Percentiles rank a stretch among this genome's conserved stretches.
Evolutionary conservation across 2,113 vertebrate species (phyloP).

Genomic region (Peromyscus leucopus): DNA sequence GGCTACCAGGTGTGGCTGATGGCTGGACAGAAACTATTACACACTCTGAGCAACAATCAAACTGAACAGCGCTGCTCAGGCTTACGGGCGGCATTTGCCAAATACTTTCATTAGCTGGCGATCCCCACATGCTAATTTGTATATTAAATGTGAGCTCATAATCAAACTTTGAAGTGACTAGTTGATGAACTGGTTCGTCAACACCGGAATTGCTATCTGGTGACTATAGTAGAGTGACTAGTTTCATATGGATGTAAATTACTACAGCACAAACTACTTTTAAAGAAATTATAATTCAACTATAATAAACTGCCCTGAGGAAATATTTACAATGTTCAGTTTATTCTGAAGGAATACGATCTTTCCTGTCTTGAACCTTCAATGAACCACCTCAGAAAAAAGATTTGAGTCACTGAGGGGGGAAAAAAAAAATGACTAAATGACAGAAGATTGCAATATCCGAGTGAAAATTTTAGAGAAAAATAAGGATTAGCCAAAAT

Average conservation of each 20-base stretch:
- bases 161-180: conserved; percentile 78
- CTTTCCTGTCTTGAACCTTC: conserved; percentile 38
- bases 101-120: conserved; percentile 75
- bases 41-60: conserved; percentile 56
- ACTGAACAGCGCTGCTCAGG: background rate
- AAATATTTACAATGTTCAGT: conserved; percentile 67
- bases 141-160: conserved; percentile 71
- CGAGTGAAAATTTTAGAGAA: conserved; percentile 15
- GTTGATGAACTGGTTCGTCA: conserved; percentile 63
- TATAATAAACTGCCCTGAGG: conserved; percentile 53
- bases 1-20: conserved; percentile 56
- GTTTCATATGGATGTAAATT: conserved; percentile 74
- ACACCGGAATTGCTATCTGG: conserved; percentile 73
- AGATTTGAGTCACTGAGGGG: background rate
- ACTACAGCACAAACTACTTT: conserved; percentile 75
- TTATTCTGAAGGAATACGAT: conserved; percentile 16
- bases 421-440: background rate
- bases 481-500: conserved; percentile 45
- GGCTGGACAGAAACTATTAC: conserved; percentile 78
- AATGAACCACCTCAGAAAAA: conserved; percentile 45
- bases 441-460: conserved; percentile 30
- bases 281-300: conserved; percentile 73
- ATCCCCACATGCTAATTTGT: conserved; percentile 73
- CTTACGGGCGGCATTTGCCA: conserved; percentile 51
- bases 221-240: conserved; percentile 65